These are phyloP conservation scores for Mimas tiliae DNA, from an alignment of 2,888 invertebrate genomes.

Conservation along the genomic window DNA sequence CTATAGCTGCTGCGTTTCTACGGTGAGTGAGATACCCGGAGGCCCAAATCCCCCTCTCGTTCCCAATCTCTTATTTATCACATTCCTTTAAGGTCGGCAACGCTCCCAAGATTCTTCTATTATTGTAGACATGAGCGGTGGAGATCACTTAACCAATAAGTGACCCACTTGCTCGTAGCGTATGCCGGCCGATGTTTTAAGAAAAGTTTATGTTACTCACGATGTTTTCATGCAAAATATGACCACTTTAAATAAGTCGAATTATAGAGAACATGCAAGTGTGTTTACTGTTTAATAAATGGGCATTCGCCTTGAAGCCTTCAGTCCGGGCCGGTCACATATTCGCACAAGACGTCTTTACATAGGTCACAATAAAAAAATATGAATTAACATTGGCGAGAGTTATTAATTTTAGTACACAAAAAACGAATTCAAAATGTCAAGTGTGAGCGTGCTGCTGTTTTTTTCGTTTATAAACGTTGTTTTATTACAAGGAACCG, in stretches of 20 bases:
- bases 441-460: constrained; percentile 48
- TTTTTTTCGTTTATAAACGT: constrained; percentile 54
- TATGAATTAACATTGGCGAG: constrained; percentile 39
- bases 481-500: constrained; percentile 61
- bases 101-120: too few relatives aligned
- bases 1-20: too few relatives aligned
- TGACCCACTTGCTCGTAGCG: too few relatives aligned
- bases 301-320: constrained; percentile 27
- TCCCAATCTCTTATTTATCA: too few relatives aligned
- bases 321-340: constrained; percentile 45
- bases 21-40: too few relatives aligned
- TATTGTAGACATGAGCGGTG: too few relatives aligned
- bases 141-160: too few relatives aligned
- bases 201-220: background rate
- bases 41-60: too few relatives aligned
- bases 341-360: constrained; percentile 38
- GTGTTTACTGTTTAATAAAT: constrained; percentile 25
- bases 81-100: too few relatives aligned
- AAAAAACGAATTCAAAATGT: constrained; percentile 47
- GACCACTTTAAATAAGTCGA: constrained; percentile 42
- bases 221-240: background rate
- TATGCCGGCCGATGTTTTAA: too few relatives aligned
- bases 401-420: constrained; percentile 30
- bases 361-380: constrained; percentile 31
- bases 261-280: constrained; percentile 16